A percentile compares a stretch with the other conserved stretches of the same genome.
These are phyloP conservation scores for Rhinatrema bivittatum DNA, from an alignment of 2,797 vertebrate species.

Conservation along the genomic window DNA sequence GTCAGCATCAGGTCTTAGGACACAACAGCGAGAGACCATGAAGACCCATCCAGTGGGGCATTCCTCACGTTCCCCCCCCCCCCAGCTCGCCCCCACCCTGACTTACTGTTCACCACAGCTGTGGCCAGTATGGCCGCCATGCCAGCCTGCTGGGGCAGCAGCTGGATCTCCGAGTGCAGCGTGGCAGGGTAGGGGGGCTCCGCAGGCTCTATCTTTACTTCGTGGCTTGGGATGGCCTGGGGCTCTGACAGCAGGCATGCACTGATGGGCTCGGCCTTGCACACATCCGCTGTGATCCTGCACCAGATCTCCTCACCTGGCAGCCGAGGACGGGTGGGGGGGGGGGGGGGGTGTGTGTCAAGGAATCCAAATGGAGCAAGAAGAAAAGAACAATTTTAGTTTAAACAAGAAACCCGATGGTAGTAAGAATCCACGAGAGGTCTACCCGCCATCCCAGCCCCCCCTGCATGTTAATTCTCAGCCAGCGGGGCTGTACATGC, in stretches of 20 bases:
- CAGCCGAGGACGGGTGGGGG: neutral
- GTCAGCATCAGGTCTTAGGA: too few species aligned
- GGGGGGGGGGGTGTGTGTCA: too few species aligned
- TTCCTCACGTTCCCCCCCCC: neutral
- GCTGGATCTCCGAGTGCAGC: slow-evolving; percentile 77
- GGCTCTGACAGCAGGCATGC: slow-evolving; percentile 40
- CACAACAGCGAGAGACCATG: too few species aligned
- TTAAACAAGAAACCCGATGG: too few species aligned
- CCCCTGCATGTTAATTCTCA: too few species aligned
- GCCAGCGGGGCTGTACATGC: too few species aligned
- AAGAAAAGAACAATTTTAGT: too few species aligned
- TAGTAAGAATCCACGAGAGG: too few species aligned
- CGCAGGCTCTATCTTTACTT: slow-evolving; percentile 45
- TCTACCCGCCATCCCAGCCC: too few species aligned
- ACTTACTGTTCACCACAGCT: slow-evolving; percentile 91
- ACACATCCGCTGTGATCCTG: slow-evolving; percentile 63
- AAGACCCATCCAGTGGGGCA: neutral
- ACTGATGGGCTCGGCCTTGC: slow-evolving; percentile 46
- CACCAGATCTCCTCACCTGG: slow-evolving; percentile 79
- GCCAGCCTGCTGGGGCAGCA: slow-evolving; percentile 92
- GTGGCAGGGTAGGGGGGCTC: slow-evolving; percentile 52
- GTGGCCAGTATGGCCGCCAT: slow-evolving; percentile 96
- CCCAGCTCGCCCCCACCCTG: too few species aligned
- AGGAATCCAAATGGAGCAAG: too few species aligned
- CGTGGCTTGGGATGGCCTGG: slow-evolving; percentile 28